Conservation (phyloP, 2,113 vertebrate species). For the Oceanites oceanicus region DNA sequence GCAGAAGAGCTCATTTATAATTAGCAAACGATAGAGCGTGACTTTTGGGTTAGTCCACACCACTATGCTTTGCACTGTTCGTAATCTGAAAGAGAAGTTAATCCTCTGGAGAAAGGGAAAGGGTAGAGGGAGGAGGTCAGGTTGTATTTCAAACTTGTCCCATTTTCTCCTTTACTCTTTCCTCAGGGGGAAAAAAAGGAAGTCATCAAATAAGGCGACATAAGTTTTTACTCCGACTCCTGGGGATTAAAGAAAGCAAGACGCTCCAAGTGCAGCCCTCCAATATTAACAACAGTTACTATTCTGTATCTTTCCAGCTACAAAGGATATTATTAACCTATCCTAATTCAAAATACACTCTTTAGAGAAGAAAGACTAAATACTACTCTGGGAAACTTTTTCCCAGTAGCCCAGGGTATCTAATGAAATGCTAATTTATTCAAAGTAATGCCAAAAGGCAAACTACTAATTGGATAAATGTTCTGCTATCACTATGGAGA, state of each 20-base stretch:
- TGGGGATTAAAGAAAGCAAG: neutral
- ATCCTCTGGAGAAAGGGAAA: neutral
- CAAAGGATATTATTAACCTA: slow-evolving; percentile 11
- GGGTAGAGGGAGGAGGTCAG: neutral
- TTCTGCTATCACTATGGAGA: slow-evolving; percentile 54
- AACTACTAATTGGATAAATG: slow-evolving; percentile 48
- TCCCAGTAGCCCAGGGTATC: neutral
- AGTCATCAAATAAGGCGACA: neutral
- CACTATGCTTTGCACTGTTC: neutral
- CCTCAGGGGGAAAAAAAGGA: neutral
- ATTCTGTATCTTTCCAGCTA: neutral
- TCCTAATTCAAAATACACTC: neutral
- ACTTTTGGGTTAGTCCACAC: neutral
- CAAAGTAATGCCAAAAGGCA: slow-evolving; percentile 56
- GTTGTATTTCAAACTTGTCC: neutral
- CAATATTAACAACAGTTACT: neutral
- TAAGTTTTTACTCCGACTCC: neutral
- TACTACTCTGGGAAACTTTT: slow-evolving; percentile 6
- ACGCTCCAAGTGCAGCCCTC: neutral
- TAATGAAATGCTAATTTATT: slow-evolving; percentile 63
- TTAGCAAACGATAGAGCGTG: accelerated
- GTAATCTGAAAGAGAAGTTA: neutral
- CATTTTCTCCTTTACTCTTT: neutral
- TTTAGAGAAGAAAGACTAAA: neutral
- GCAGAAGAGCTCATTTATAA: neutral